Conservation (phyloP, 1,140 invertebrate species). For the Achatina immaculata region DNA sequence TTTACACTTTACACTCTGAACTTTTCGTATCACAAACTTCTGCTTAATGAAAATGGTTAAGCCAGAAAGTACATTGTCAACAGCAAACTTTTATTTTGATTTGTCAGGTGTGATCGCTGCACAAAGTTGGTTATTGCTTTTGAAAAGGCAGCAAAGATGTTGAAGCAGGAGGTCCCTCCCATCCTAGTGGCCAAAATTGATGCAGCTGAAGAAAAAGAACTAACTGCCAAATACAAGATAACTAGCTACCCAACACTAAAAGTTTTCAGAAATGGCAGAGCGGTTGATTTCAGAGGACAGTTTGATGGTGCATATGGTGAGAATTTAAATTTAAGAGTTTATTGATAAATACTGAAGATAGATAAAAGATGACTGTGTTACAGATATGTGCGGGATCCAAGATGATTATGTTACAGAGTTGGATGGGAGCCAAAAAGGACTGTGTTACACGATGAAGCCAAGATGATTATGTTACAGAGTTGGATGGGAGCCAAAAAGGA, state of each 20-base stretch:
- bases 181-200: slow-evolving; percentile 97
- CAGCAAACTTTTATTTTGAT: not conserved
- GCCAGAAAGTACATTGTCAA: no score
- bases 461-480: no score
- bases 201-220: slow-evolving; percentile 90
- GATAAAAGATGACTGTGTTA: no score
- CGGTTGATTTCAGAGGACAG: slow-evolving; percentile 61
- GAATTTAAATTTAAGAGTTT: not conserved
- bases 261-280: slow-evolving; percentile 89
- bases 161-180: slow-evolving; percentile 79
- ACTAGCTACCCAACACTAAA: slow-evolving; percentile 97
- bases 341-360: no score
- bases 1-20: no score
- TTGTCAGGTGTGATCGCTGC: slow-evolving; percentile 94
- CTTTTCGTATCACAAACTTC: no score
- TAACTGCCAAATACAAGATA: slow-evolving; percentile 89
- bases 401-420: no score
- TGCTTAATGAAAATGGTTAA: no score
- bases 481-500: no score
- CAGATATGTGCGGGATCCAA: no score
- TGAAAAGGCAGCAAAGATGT: slow-evolving; percentile 89
- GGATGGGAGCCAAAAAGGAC: no score
- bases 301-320: slow-evolving; percentile 38
- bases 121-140: slow-evolving; percentile 97
- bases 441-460: no score